Percentiles rank a stretch among this genome's conserved stretches.
Conservation (phyloP, 2,113 vertebrate species). For the Panthera tigris region DNA sequence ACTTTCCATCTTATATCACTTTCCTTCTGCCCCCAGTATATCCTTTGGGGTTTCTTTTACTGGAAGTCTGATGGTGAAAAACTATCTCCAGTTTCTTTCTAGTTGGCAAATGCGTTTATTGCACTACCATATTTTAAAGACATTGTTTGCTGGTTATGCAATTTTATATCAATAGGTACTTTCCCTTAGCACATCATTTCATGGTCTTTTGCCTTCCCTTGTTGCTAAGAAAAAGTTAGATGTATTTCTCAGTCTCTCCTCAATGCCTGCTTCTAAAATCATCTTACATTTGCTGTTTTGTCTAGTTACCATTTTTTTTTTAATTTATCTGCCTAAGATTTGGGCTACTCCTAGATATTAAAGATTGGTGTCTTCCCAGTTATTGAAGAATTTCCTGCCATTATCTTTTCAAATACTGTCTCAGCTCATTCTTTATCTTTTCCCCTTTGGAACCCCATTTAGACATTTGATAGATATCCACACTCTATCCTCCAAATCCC, state of each 20-base stretch:
- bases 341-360: background rate
- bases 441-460: background rate
- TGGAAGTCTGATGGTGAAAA: background rate
- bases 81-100: background rate
- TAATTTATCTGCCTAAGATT: background rate
- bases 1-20: background rate
- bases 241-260: background rate
- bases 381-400: background rate
- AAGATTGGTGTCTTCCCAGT: background rate
- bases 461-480: background rate
- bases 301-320: background rate
- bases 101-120: background rate
- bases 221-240: background rate
- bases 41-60: background rate
- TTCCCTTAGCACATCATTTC: background rate
- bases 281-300: background rate
- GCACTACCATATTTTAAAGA: background rate
- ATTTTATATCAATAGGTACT: background rate
- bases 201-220: background rate
- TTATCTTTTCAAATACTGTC: background rate
- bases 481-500: background rate
- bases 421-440: background rate
- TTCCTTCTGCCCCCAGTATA: background rate
- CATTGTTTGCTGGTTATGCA: background rate
- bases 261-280: background rate